Conservation (phyloP, 1,140 invertebrate species). For the Episyrphus balteatus region DNA sequence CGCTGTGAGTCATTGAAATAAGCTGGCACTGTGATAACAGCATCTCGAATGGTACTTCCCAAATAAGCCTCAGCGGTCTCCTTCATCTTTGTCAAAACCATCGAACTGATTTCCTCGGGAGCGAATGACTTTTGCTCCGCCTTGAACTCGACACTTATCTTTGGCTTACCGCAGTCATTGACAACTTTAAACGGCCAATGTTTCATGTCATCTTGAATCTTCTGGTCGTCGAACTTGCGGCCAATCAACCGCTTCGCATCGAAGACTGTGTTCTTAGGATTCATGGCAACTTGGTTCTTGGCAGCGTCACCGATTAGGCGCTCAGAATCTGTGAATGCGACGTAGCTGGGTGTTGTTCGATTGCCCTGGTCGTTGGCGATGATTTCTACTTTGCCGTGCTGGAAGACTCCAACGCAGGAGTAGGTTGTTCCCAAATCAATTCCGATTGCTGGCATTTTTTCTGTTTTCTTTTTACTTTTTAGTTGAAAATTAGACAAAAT, state of each 20-base stretch:
- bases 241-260: constrained; percentile 57
- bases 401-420: constrained; percentile 64
- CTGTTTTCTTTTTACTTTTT: constrained; percentile 32
- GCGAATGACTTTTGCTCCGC: constrained; percentile 56
- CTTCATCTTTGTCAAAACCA: constrained; percentile 65
- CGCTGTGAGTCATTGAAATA: constrained; percentile 51
- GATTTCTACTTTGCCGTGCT: constrained; percentile 76
- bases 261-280: constrained; percentile 67
- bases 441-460: constrained; percentile 47
- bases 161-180: constrained; percentile 48
- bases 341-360: no score
- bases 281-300: constrained; percentile 61
- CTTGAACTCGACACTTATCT: constrained; percentile 57
- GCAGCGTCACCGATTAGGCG: constrained; percentile 74
- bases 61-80: constrained; percentile 65
- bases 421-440: constrained; percentile 65
- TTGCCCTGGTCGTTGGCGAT: constrained; percentile 88
- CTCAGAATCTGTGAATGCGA: constrained; percentile 79
- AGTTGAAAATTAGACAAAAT: not conserved
- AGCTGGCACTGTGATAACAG: constrained; percentile 44
- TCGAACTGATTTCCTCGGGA: constrained; percentile 61
- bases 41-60: constrained; percentile 50
- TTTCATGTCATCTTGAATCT: constrained; percentile 59
- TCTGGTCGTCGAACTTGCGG: constrained; percentile 49
- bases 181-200: constrained; percentile 59